Base-by-base conservation (phyloP, 2,113 vertebrate genomes). In the Cryptotis parvus region DNA sequence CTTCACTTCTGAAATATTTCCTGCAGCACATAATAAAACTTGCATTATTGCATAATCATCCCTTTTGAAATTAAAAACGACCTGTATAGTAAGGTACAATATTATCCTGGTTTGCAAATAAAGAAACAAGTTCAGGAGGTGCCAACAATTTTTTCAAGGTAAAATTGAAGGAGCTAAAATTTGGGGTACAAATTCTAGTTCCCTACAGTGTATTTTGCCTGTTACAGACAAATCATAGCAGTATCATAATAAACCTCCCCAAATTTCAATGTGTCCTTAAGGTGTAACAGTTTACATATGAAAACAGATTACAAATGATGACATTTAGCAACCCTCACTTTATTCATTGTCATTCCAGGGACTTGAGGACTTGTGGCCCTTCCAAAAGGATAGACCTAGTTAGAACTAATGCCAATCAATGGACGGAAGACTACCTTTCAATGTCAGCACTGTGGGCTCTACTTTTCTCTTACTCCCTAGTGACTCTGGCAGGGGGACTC, bases 381-480 rank as follows among this genome's bases (percentile, higher is more conserved):
- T n/a, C n/a, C n/a, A n/a, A n/a, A n/a, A n/a, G 7, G 4, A 35
- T 5, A 49, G 27, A 63, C 1, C 0, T 4, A 11, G 2, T 3
- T 14, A 14, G 1, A 0, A 15, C 8, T 9, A 33, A 52, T 52
- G 10, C 65, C 29, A 5, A 85, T 37, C n/a, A n/a, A n/a, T 45
- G 31, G 27, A 29, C 0, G 73, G 78, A 65, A 20, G 29, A 6
- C 0, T 49, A 1, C 18, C 31, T 58, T 41, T 11, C 37, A 11
- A 14, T 14, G 5, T 4, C 4, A 55, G 31, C 9, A 31, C 52
- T 61, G 86, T 33, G 24, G 66, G 43, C n/a, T 27, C 1, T 14
- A 5, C 14, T 87, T 72, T 58, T 4, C 6, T 8, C 27, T 84
- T 43, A 24, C 10, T 83, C 11, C 27, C 26, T 66, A n/a, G n/a